Percentiles rank a stretch among this genome's conserved stretches.
Evolutionary conservation across 2,797 vertebrate genomes (phyloP).

Genomic region (Synaphobranchus kaupii): DNA sequence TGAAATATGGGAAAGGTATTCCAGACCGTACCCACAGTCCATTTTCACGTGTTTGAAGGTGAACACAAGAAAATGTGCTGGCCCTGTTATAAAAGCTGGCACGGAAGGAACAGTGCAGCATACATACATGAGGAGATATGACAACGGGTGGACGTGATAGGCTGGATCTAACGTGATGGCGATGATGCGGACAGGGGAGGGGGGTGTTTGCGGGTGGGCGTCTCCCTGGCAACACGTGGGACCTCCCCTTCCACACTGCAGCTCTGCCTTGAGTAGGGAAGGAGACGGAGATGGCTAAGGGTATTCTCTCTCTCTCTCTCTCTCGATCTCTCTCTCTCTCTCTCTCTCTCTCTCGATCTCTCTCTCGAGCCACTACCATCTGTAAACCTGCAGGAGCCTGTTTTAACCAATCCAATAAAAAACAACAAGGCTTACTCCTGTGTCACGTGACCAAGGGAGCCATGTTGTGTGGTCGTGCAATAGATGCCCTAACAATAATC

Average conservation of each 20-base stretch:
- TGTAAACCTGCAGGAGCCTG: background rate
- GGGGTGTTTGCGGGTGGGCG: slow-evolving; percentile 3
- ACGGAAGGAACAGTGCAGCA: background rate
- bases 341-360: background rate
- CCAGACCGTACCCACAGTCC: background rate
- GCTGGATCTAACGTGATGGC: slow-evolving; percentile 13
- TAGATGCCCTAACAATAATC: background rate
- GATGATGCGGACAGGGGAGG: background rate
- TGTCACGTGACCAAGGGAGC: background rate
- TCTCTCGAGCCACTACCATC: background rate
- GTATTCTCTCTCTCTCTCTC: background rate
- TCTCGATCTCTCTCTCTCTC: background rate
- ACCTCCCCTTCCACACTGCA: slow-evolving; percentile 27
- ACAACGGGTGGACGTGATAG: slow-evolving; percentile 16
- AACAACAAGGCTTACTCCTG: background rate
- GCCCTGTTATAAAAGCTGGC: background rate
- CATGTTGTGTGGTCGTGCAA: background rate
- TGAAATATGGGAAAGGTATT: background rate
- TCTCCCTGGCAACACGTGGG: slow-evolving; percentile 41
- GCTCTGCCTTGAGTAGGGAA: background rate
- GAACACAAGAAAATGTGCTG: background rate
- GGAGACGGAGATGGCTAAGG: background rate
- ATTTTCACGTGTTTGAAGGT: slow-evolving; percentile 5
- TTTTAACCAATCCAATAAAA: background rate
- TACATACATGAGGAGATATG: slow-evolving; percentile 31